A percentile compares a stretch with the other conserved stretches of the same genome.
phyloP scores from a whole-genome alignment of 92 coral and sea anemone genomes.

The Meandrina meandrites region DNA sequence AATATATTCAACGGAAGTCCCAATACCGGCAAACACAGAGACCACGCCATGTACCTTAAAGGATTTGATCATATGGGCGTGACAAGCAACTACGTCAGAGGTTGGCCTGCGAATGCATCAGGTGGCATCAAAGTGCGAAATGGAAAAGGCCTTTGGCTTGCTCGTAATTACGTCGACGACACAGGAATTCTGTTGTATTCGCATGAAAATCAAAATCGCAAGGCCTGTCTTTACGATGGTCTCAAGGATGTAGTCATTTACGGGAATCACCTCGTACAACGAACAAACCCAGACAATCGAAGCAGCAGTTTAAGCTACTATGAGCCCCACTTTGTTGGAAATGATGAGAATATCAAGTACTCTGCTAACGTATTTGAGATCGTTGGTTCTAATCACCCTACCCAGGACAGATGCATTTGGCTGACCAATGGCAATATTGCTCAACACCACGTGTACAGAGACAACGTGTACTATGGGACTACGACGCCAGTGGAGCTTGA shows the following conservation, averaged over 20 bases:
- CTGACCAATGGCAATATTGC: slow-evolving; percentile 46
- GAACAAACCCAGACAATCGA: slow-evolving; percentile 17
- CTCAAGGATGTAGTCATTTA: slow-evolving; percentile 48
- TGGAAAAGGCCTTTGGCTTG: slow-evolving; percentile 42
- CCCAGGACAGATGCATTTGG: slow-evolving; percentile 31
- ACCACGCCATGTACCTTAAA: slow-evolving; percentile 66
- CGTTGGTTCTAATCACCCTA: slow-evolving; percentile 17
- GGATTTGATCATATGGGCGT: slow-evolving; percentile 41
- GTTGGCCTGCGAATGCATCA: slow-evolving; percentile 43
- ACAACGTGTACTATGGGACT: slow-evolving; percentile 57
- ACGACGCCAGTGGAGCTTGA: slow-evolving; percentile 25
- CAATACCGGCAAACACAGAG: slow-evolving; percentile 22
- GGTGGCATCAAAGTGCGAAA: slow-evolving; percentile 64
- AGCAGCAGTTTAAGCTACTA: slow-evolving; percentile 43
- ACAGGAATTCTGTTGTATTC: slow-evolving; percentile 53
- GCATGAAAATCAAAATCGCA: background rate
- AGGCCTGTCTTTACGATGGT: slow-evolving; percentile 30
- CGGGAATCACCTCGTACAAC: slow-evolving; percentile 52
- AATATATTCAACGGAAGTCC: slow-evolving; percentile 69
- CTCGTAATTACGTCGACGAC: slow-evolving; percentile 57
- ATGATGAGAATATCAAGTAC: slow-evolving; percentile 46
- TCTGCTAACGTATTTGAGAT: slow-evolving; percentile 55
- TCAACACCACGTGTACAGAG: slow-evolving; percentile 61
- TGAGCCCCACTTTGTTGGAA: slow-evolving; percentile 49
- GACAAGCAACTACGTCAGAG: slow-evolving; percentile 53